These are phyloP conservation scores for Apteryx mantelli DNA, from an alignment of 2,113 vertebrate species.

Conservation along the genomic window DNA sequence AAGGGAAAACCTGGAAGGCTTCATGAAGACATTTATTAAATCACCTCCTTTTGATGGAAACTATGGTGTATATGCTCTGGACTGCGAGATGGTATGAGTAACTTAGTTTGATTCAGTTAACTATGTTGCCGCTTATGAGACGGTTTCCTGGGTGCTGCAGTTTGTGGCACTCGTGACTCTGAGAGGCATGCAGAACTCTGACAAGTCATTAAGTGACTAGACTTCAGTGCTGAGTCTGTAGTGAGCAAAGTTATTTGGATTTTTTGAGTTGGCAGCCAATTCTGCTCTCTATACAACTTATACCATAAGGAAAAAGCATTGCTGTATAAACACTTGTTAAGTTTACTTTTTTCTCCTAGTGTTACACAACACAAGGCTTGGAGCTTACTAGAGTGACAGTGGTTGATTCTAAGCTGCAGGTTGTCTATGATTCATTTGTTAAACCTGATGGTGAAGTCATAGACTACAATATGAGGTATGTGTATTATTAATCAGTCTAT, in stretches of 20 bases:
- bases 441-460: conserved; percentile 80
- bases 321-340: neutral
- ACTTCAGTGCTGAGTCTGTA: neutral
- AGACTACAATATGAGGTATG: conserved; percentile 84
- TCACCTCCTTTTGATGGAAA: conserved; percentile 14
- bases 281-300: neutral
- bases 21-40: conserved; percentile 70
- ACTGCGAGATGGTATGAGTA: conserved; percentile 80
- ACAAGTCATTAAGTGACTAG: neutral
- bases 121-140: neutral
- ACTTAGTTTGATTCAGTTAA: neutral
- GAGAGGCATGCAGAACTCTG: neutral
- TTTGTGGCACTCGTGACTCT: neutral
- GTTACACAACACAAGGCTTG: conserved; percentile 81
- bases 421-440: conserved; percentile 83
- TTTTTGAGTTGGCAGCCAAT: neutral
- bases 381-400: conserved; percentile 82
- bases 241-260: neutral
- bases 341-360: conserved; percentile 63
- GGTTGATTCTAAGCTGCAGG: conserved; percentile 77
- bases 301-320: neutral
- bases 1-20: conserved; percentile 76
- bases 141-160: neutral
- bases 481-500: neutral
- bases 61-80: conserved; percentile 78